Percentiles rank a stretch among this genome's conserved stretches.
These are phyloP conservation scores for Polyommatus iphigenia DNA, from an alignment of 2,888 invertebrate species.

Conservation along the genomic window DNA sequence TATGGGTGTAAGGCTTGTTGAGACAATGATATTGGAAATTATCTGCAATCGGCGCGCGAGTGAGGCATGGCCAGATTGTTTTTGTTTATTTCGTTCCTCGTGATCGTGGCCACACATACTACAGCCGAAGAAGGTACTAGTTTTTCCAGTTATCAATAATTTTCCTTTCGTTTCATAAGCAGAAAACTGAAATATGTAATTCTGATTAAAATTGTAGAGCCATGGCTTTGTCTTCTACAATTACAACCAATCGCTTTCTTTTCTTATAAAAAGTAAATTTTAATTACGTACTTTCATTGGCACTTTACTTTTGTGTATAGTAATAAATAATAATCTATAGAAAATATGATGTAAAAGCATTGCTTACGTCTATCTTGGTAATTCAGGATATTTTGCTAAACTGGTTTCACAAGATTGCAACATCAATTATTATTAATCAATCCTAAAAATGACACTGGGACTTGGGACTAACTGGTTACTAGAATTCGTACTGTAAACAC, in stretches of 20 bases:
- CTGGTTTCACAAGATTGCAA: not conserved
- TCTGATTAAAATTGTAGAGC: not conserved
- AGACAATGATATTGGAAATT: slow-evolving; percentile 29
- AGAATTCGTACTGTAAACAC: not conserved
- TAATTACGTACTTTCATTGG: too few relatives aligned
- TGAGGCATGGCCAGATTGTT: slow-evolving; percentile 21
- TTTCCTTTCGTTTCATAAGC: not conserved
- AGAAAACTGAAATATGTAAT: not conserved
- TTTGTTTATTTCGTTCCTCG: not conserved
- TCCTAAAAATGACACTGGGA: not conserved
- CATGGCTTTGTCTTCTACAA: not conserved
- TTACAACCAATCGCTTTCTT: not conserved
- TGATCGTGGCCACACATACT: not conserved
- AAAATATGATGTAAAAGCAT: not conserved
- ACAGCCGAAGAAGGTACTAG: not conserved
- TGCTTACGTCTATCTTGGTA: too few relatives aligned
- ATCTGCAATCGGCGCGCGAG: not conserved
- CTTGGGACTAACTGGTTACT: not conserved
- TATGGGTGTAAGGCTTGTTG: slow-evolving; percentile 8
- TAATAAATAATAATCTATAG: too few relatives aligned
- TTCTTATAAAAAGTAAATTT: not conserved
- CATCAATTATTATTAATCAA: not conserved
- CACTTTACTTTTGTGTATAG: too few relatives aligned
- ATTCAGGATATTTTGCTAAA: not conserved
- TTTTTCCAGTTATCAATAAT: not conserved